Percentiles rank a stretch among this genome's conserved stretches.
Evolutionary conservation across 2,113 vertebrate species (phyloP).

Genomic region (Polypterus bichir): DNA sequence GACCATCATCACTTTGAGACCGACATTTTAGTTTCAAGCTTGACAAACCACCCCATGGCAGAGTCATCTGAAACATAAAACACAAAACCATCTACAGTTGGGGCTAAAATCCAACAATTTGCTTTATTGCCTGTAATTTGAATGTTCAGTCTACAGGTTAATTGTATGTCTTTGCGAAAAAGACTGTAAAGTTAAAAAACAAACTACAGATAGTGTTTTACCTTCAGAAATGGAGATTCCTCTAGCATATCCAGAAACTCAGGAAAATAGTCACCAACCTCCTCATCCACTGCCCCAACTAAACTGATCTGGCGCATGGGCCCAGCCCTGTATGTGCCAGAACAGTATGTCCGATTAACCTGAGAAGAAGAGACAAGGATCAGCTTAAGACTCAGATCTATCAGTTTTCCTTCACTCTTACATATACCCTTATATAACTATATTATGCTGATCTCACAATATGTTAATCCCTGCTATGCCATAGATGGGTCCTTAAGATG

Average conservation of each 20-base stretch:
- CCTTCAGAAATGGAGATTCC: slow-evolving; percentile 94
- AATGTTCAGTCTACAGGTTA: no score
- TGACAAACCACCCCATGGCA: slow-evolving; percentile 90
- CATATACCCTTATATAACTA: no score
- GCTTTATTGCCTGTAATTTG: no score
- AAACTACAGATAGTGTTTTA: slow-evolving; percentile 26
- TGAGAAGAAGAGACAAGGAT: slow-evolving; percentile 13
- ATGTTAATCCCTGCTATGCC: no score
- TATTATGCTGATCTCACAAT: no score
- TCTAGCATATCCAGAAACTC: slow-evolving; percentile 97
- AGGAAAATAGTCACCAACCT: slow-evolving; percentile 93
- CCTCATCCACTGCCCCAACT: slow-evolving; percentile 92
- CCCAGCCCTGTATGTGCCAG: slow-evolving; percentile 87
- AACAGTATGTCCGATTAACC: slow-evolving; percentile 93
- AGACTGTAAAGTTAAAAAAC: no score
- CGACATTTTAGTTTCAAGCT: slow-evolving; percentile 84
- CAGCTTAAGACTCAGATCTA: not conserved
- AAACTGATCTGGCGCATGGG: slow-evolving; percentile 97
- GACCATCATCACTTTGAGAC: slow-evolving; percentile 91
- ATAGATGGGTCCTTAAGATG: no score
- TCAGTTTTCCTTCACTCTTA: no score
- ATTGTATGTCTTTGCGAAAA: no score
- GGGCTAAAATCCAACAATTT: no score
- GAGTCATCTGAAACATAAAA: slow-evolving; percentile 65
- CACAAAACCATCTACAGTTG: no score